phyloP scores from a whole-genome alignment of 2,113 vertebrate genomes.

The Delphinus delphis region DNA sequence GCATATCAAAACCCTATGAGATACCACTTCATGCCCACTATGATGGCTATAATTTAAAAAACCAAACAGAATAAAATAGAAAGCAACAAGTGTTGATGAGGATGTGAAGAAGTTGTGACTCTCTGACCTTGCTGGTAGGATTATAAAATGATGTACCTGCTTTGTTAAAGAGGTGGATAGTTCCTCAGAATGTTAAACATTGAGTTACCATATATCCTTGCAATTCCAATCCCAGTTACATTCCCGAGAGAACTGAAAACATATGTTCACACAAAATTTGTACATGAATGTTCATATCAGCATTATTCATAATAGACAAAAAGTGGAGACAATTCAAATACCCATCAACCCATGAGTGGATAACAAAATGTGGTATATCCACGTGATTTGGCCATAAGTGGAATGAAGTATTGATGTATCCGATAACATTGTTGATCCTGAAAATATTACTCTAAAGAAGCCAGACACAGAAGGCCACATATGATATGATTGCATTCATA shows the following conservation, averaged over 20 bases:
- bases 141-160: not conserved
- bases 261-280: not conserved
- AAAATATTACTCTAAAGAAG: no score
- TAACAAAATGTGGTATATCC: no score
- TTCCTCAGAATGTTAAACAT: not conserved
- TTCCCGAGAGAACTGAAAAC: not conserved
- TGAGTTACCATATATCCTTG: not conserved
- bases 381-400: no score
- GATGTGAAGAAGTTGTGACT: not conserved
- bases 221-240: not conserved
- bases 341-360: no score
- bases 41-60: not conserved
- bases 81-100: not conserved
- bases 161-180: not conserved
- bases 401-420: no score
- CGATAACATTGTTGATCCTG: no score
- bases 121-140: no score
- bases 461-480: no score
- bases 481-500: no score
- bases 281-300: not conserved
- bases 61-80: not conserved
- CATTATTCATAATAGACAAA: no score
- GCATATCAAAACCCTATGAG: not conserved
- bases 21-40: not conserved
- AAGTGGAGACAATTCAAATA: no score